Evolutionary conservation across 2,113 vertebrate genomes (phyloP), one percentile per base, ranked within the genome.

Genomic region (Ceyx margarethae): DNA sequence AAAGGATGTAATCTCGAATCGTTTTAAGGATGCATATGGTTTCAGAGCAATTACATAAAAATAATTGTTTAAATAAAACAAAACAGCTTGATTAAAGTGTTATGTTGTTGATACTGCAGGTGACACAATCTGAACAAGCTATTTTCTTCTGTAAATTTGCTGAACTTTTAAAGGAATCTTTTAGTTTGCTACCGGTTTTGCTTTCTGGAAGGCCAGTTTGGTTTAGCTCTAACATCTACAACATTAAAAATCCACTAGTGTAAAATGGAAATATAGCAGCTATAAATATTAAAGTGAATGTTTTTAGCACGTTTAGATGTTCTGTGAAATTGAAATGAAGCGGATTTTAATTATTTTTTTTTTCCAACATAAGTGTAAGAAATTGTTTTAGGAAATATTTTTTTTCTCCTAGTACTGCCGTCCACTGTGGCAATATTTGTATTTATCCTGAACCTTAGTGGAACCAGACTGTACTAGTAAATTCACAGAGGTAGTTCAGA

Each of bases 11-110:
- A 60, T 91, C 93, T 72, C 81, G 25, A 73, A 80, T 74, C 74
- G 25, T 72, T 94, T 95, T 93, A 89, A 92, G 66, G 90, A 58
- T 88, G 87, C 69, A 29, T 89, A 85, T 65, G 94, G 87, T 81
- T 96, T 87, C 64, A 75, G 81, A 91, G 87, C 91, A 96, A 95
- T 96, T 94, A 75, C 42, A 51, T 91, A 90, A 54, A 81, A 95
- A 95, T 85, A 81, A 92, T 72, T 80, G 62, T 91, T 95, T 92
- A 90, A 76, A 87, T 95, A 90, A 91, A 96, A 81, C 74, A 87
- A 90, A 81, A 19, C 28, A 16, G 58, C 83, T 90, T 88, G 79
- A 77, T 81, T 45, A 40, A 79, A 79, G 65, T n/a, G 33, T 42
- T 61, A 48, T 13, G 37, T 35, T 93, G 58, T 35, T 80, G 81